Evolutionary conservation across 2,113 vertebrate species (phyloP).

Genomic region (Serinus canaria): DNA sequence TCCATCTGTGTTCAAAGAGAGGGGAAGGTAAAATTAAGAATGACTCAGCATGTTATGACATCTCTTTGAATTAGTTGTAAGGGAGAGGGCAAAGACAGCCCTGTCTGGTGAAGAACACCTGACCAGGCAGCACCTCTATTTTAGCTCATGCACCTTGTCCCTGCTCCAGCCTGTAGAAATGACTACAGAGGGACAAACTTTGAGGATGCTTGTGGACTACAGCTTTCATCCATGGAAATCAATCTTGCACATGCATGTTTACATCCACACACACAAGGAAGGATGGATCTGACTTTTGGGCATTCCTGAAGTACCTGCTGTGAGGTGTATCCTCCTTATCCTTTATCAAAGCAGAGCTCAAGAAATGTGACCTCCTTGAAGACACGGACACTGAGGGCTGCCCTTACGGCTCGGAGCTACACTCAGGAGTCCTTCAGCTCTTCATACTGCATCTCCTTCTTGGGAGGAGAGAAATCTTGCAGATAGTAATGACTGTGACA

Average conservation of each 20-base stretch:
- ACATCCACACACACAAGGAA: background rate
- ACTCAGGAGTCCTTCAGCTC: background rate
- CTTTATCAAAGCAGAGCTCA: background rate
- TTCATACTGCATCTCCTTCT: background rate
- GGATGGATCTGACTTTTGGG: background rate
- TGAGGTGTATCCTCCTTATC: background rate
- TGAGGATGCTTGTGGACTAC: background rate
- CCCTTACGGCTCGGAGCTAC: background rate
- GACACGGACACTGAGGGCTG: background rate
- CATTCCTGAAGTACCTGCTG: background rate
- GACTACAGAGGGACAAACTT: background rate
- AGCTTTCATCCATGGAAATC: background rate
- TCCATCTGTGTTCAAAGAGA: background rate
- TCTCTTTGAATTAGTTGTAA: background rate
- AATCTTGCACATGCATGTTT: background rate
- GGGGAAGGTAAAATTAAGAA: background rate
- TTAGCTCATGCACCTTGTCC: background rate
- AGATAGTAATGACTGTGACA: background rate
- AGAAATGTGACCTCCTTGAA: fast-evolving
- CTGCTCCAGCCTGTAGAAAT: background rate
- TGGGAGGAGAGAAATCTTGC: background rate
- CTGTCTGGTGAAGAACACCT: background rate
- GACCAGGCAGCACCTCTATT: background rate
- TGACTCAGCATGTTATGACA: background rate
- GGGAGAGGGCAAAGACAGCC: background rate